Conservation (phyloP, 2,797 vertebrate genomes). For the Aplochiton taeniatus region DNA sequence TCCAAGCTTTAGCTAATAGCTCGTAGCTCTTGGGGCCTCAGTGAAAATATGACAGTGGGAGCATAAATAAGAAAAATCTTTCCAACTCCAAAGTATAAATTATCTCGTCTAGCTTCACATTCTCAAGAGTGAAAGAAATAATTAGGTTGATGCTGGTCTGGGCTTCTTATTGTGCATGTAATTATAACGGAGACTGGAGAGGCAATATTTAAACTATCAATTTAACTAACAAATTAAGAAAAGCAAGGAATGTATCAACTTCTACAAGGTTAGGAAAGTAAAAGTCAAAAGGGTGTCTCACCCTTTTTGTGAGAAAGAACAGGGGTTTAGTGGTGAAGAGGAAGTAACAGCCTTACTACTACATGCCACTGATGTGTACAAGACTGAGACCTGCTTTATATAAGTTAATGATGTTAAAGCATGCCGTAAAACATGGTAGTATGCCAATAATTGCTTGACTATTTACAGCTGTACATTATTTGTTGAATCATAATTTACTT, state of each 20-base stretch:
- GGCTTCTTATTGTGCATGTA: too few relatives aligned
- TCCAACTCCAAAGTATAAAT: too few relatives aligned
- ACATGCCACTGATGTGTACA: constrained; percentile 13
- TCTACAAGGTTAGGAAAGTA: neutral
- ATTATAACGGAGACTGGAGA: too few relatives aligned
- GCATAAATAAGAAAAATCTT: constrained; percentile 46
- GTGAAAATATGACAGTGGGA: constrained; percentile 47
- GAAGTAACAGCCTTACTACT: constrained; percentile 33
- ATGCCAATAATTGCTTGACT: constrained; percentile 51
- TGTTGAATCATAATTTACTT: constrained; percentile 64
- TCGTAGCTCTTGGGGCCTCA: constrained; percentile 45
- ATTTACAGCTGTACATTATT: constrained; percentile 63
- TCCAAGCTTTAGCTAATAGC: constrained; percentile 55
- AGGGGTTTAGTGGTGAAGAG: constrained; percentile 21
- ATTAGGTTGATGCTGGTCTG: too few relatives aligned
- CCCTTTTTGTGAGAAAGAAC: neutral
- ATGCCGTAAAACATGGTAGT: constrained; percentile 42
- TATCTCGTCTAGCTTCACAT: too few relatives aligned
- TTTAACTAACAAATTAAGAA: too few relatives aligned
- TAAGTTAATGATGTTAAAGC: constrained; percentile 55
- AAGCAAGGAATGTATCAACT: too few relatives aligned
- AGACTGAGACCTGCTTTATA: constrained; percentile 31
- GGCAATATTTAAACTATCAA: too few relatives aligned
- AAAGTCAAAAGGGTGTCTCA: constrained; percentile 5
- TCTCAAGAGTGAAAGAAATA: too few relatives aligned